phyloP scores from a whole-genome alignment of 2,888 invertebrate genomes.

The Merodon equestris region DNA sequence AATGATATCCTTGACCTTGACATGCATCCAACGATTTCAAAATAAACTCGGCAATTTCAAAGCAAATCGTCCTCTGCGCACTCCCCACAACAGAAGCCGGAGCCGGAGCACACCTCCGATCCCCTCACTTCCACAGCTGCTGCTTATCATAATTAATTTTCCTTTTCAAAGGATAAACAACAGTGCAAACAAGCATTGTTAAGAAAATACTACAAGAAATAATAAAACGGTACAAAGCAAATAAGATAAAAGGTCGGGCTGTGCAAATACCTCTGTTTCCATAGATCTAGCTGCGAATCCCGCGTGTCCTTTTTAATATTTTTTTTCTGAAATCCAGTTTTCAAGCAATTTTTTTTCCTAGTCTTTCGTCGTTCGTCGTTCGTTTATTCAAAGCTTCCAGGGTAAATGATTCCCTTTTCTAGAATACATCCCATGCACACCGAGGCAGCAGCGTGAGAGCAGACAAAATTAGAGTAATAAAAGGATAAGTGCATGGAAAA shows the following conservation, averaged over 20 bases:
- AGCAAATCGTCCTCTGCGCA: not conserved
- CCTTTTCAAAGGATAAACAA: slow-evolving; percentile 39
- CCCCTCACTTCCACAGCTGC: not conserved
- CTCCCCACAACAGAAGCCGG: too few relatives aligned
- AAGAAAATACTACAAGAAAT: too few relatives aligned
- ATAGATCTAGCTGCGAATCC: not conserved
- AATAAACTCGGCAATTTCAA: not conserved
- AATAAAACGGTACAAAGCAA: not conserved
- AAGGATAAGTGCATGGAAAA: slow-evolving; percentile 51
- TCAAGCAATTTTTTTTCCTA: too few relatives aligned
- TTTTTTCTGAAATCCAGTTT: not conserved
- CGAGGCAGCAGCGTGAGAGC: not conserved
- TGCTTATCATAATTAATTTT: slow-evolving; percentile 47
- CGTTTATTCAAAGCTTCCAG: slow-evolving; percentile 34
- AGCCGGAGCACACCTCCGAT: not conserved
- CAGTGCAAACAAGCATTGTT: slow-evolving; percentile 26
- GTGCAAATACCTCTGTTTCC: slow-evolving; percentile 20
- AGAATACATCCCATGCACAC: too few relatives aligned
- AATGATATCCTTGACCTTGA: slow-evolving; percentile 32
- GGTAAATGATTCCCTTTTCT: slow-evolving; percentile 23
- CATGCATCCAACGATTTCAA: slow-evolving; percentile 15
- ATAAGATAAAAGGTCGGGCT: slow-evolving; percentile 27
- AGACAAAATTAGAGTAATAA: slow-evolving; percentile 53
- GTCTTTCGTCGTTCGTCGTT: slow-evolving; percentile 8
- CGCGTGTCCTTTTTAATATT: slow-evolving; percentile 30